Conservation (phyloP, 2,797 vertebrate species). For the Mycteria americana region DNA sequence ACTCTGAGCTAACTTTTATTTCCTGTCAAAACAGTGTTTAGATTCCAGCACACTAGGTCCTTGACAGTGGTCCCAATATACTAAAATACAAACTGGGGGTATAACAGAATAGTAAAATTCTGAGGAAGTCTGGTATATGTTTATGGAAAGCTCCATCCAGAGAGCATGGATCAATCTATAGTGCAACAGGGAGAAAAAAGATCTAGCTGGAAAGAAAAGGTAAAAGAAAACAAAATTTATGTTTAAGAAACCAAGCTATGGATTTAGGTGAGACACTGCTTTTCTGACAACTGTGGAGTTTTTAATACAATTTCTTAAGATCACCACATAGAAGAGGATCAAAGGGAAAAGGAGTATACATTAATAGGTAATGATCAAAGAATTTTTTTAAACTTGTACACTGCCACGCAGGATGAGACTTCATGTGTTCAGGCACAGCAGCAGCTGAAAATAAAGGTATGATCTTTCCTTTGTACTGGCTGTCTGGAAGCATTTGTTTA, state of each 20-base stretch:
- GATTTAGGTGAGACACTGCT: not conserved
- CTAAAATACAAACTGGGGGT: not conserved
- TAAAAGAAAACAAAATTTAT: not conserved
- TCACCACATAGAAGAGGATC: not conserved
- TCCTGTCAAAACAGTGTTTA: not conserved
- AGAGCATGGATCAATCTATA: not conserved
- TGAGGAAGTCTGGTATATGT: not conserved
- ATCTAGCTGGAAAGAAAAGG: not conserved
- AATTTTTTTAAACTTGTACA: not conserved
- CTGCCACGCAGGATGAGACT: not conserved
- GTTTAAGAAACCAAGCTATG: not conserved
- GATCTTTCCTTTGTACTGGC: not conserved
- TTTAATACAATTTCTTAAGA: not conserved
- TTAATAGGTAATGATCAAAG: constrained; percentile 5
- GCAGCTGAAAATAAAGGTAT: not conserved
- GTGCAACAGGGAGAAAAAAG: not conserved
- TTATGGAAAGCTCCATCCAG: not conserved
- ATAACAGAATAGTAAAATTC: not conserved
- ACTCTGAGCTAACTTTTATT: not conserved
- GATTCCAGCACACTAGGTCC: not conserved
- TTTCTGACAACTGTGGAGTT: not conserved
- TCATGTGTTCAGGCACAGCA: not conserved
- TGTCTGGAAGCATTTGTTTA: not conserved
- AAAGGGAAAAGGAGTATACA: not conserved
- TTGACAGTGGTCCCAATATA: not conserved